phyloP scores from a whole-genome alignment of 1,140 invertebrate species.

The Brachionus manjavacas region DNA sequence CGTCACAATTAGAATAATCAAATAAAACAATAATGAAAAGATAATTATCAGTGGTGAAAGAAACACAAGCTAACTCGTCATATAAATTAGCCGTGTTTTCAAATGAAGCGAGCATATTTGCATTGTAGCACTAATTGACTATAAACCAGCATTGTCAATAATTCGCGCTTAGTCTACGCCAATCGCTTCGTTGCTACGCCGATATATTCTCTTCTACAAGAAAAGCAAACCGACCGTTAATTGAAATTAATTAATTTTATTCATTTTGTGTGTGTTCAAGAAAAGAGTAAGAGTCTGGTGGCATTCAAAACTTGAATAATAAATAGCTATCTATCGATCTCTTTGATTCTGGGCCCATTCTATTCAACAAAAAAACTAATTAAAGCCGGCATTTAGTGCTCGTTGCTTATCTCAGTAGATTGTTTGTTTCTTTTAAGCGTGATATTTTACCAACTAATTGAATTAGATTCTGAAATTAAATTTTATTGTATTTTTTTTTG shows the following conservation, averaged over 20 bases:
- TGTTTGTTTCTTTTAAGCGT: background rate
- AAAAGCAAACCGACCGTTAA: background rate
- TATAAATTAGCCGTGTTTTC: background rate
- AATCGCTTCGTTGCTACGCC: no score
- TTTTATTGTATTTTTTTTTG: background rate
- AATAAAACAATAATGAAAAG: slow-evolving; percentile 6
- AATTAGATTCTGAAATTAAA: background rate
- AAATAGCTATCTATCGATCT: background rate
- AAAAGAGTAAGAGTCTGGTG: slow-evolving; percentile 1
- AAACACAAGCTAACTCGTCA: background rate
- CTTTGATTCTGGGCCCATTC: background rate
- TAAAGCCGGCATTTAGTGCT: background rate
- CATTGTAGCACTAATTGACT: background rate
- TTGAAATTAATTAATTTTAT: slow-evolving; percentile 3
- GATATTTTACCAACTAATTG: background rate
- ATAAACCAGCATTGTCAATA: background rate
- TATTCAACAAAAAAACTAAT: background rate
- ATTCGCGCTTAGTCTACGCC: background rate
- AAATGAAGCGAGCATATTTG: background rate
- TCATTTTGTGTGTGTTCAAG: background rate
- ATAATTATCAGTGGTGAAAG: background rate
- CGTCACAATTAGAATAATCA: background rate
- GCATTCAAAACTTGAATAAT: slow-evolving; percentile 4
- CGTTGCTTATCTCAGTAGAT: background rate
- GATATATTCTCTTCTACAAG: background rate